Conservation (phyloP, 2,888 invertebrate species). For the Cosmia trapezina region DNA sequence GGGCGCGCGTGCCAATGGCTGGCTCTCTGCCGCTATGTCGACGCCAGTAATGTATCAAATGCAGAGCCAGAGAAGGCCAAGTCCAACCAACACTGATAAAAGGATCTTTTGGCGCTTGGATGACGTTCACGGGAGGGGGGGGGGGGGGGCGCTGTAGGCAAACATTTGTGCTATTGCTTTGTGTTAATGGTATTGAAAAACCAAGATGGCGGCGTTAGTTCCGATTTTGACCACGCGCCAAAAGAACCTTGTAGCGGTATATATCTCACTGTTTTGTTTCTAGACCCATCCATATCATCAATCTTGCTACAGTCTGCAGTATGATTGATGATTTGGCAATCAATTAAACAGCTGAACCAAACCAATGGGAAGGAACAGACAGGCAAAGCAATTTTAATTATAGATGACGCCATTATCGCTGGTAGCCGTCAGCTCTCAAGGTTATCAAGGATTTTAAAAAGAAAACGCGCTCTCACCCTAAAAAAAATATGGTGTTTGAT, state of each 20-base stretch:
- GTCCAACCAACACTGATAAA: neutral
- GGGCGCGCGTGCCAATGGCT: slow-evolving; percentile 63
- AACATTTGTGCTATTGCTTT: neutral
- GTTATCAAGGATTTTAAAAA: too few species aligned
- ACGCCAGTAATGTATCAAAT: slow-evolving; percentile 10
- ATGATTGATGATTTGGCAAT: neutral
- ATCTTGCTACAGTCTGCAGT: neutral
- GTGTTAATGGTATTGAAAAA: too few species aligned
- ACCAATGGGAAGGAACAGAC: neutral
- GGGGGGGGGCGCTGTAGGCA: neutral
- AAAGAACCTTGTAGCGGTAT: neutral
- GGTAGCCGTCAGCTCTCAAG: too few species aligned
- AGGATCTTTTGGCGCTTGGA: neutral
- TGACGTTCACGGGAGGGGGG: neutral
- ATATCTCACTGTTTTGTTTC: neutral
- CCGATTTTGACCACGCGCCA: neutral
- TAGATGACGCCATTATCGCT: too few species aligned
- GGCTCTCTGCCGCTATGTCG: slow-evolving; percentile 28
- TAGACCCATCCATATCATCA: neutral
- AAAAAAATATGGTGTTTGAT: too few species aligned
- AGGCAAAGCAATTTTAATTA: too few species aligned
- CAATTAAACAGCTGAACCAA: neutral
- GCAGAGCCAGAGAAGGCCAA: slow-evolving; percentile 23
- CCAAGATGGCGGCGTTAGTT: neutral
- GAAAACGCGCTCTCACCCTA: too few species aligned